These are phyloP conservation scores for Clepsis dumicolana DNA, from an alignment of 2,888 invertebrate species.

Conservation along the genomic window DNA sequence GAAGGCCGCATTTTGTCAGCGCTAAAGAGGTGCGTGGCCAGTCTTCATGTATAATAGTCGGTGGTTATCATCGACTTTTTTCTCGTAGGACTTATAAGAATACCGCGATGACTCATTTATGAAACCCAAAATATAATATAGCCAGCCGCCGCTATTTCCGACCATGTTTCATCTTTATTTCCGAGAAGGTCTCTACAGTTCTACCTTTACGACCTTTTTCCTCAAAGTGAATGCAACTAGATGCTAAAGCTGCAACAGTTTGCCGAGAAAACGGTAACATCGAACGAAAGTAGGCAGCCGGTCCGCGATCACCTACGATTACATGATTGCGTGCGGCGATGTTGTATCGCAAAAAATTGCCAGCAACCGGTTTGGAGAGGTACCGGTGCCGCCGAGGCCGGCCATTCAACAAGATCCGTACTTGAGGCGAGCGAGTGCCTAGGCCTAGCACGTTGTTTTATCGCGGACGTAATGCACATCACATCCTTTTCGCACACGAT, in stretches of 20 bases:
- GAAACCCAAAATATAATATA: not conserved
- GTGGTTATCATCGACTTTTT: conserved; percentile 6
- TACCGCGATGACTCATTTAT: not conserved
- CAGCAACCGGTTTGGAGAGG: conserved; percentile 44
- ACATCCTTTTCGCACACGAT: not conserved
- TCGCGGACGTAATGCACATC: conserved; percentile 1
- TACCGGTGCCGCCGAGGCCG: conserved; percentile 40
- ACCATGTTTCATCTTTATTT: conserved; percentile 1
- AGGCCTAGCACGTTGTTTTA: not conserved
- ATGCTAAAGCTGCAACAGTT: conserved; percentile 4
- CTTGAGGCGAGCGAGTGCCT: not conserved
- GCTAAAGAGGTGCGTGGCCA: too few species aligned
- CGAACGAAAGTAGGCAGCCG: conserved; percentile 41
- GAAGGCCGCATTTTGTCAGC: too few species aligned
- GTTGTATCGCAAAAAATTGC: conserved; percentile 41
- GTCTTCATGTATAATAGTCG: too few species aligned
- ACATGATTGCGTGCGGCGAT: conserved; percentile 40
- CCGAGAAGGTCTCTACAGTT: not conserved
- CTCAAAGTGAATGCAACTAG: not conserved
- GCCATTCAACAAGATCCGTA: conserved; percentile 39
- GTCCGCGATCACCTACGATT: conserved; percentile 41
- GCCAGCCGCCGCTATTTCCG: not conserved
- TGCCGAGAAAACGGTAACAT: conserved; percentile 39
- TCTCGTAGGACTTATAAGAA: not conserved
- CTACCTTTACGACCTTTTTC: not conserved